phyloP scores from a whole-genome alignment of 2,797 vertebrate species.

The Cryptoprocta ferox region DNA sequence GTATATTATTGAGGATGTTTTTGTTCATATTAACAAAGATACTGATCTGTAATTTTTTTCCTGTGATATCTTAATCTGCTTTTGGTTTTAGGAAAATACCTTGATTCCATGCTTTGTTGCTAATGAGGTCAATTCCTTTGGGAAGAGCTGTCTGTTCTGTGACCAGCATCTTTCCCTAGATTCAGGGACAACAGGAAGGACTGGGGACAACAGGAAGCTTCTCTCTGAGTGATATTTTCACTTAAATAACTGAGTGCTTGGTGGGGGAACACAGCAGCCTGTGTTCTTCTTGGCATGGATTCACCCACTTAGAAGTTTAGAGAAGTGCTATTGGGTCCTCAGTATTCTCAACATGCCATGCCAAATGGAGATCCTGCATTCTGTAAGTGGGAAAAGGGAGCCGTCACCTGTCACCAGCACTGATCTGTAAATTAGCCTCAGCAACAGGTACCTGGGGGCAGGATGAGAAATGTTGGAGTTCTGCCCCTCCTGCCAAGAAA shows the following conservation, averaged over 20 bases:
- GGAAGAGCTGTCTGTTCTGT: neutral
- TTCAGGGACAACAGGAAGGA: no score
- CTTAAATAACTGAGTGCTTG: neutral
- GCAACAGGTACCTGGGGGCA: neutral
- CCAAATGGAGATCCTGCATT: neutral
- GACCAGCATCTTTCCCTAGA: neutral
- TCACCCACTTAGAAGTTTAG: neutral
- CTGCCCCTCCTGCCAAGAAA: neutral
- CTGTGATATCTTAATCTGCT: neutral
- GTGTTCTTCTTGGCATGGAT: neutral
- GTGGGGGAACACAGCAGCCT: neutral
- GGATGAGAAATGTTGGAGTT: neutral
- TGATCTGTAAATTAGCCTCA: neutral
- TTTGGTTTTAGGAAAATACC: neutral
- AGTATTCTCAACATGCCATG: neutral
- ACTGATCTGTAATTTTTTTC: neutral
- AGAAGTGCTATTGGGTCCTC: neutral
- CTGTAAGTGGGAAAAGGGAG: neutral
- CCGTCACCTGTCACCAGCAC: neutral
- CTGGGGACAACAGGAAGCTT: neutral
- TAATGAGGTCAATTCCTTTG: neutral
- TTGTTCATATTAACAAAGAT: neutral
- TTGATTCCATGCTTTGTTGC: neutral
- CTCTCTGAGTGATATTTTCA: neutral
- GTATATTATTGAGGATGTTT: neutral